Conservation (phyloP, 2,888 invertebrate genomes). For the Geotrupes spiniger region DNA sequence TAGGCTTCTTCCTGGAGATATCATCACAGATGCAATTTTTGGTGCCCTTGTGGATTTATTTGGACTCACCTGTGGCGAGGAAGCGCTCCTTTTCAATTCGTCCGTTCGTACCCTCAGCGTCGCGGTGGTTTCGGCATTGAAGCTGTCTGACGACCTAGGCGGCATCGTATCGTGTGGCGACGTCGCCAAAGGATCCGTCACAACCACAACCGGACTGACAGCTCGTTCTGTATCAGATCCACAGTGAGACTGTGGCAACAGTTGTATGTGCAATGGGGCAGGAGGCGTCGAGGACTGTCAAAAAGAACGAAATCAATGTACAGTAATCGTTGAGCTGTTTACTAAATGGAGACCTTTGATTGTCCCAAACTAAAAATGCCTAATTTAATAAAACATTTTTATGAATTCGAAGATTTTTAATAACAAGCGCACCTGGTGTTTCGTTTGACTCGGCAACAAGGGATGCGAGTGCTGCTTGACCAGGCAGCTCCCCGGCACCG, state of each 20-base stretch:
- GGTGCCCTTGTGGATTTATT: too few species aligned
- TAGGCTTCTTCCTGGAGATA: too few species aligned
- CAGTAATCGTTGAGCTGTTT: too few species aligned
- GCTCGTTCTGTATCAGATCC: conserved; percentile 37
- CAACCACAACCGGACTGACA: conserved; percentile 45
- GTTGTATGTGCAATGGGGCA: conserved; percentile 35
- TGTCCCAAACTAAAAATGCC: conserved; percentile 5
- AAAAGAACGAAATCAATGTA: too few species aligned
- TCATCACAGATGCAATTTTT: too few species aligned
- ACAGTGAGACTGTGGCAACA: conserved; percentile 30
- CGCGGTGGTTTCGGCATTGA: conserved; percentile 31
- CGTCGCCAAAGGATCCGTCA: conserved; percentile 44
- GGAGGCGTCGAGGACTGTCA: conserved; percentile 31
- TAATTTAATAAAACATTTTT: conserved; percentile 1
- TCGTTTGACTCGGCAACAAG: conserved; percentile 58
- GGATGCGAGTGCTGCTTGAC: conserved; percentile 69
- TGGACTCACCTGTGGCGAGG: conserved; percentile 61
- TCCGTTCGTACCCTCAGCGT: conserved; percentile 55
- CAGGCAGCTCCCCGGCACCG: conserved; percentile 59
- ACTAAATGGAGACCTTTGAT: too few species aligned
- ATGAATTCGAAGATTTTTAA: not conserved
- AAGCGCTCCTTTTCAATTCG: conserved; percentile 60
- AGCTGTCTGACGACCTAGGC: conserved; percentile 35
- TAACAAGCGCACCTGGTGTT: too few species aligned
- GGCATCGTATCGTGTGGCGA: conserved; percentile 36